A percentile compares a stretch with the other conserved stretches of the same genome.
Conservation (phyloP, 2,888 invertebrate genomes). For the Drosophila fulvimacula region DNA sequence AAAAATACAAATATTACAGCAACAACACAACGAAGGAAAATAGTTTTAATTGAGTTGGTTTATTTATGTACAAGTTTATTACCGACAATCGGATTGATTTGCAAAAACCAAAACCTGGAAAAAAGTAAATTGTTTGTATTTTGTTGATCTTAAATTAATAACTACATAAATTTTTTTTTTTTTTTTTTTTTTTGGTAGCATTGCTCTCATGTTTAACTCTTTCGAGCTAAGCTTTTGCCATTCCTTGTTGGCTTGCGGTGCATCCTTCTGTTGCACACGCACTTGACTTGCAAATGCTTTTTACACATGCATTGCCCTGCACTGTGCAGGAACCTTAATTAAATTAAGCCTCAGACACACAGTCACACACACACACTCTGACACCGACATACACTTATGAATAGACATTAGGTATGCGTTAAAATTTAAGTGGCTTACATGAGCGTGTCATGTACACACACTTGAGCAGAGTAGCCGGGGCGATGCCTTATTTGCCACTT, state of each 20-base stretch:
- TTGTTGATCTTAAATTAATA: not conserved
- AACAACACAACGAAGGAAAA: not conserved
- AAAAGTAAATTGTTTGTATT: not conserved
- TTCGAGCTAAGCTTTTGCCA: not conserved
- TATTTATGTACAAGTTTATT: conserved; percentile 1
- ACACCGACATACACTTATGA: conserved; percentile 50
- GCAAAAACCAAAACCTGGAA: not conserved
- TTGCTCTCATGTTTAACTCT: not conserved
- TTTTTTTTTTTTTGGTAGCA: not conserved
- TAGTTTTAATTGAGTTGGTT: conserved; percentile 6
- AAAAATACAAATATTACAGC: not conserved
- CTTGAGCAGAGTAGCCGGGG: conserved; percentile 39
- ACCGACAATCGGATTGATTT: conserved; percentile 2
- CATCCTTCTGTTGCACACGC: conserved; percentile 39
- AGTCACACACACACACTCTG: conserved; percentile 9
- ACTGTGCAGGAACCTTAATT: conserved; percentile 70
- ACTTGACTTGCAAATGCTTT: conserved; percentile 77
- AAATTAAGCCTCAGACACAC: conserved; percentile 56
- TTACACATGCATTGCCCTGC: conserved; percentile 55
- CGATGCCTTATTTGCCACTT: conserved; percentile 72
- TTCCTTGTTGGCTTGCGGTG: conserved; percentile 9
- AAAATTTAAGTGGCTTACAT: conserved; percentile 77
- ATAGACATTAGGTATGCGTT: conserved; percentile 76
- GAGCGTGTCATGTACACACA: conserved; percentile 68
- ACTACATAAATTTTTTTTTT: not conserved